Conservation (phyloP, 30 jellyfish, hydroid and myxozoan genomes). For the Aurelia sp. region DNA sequence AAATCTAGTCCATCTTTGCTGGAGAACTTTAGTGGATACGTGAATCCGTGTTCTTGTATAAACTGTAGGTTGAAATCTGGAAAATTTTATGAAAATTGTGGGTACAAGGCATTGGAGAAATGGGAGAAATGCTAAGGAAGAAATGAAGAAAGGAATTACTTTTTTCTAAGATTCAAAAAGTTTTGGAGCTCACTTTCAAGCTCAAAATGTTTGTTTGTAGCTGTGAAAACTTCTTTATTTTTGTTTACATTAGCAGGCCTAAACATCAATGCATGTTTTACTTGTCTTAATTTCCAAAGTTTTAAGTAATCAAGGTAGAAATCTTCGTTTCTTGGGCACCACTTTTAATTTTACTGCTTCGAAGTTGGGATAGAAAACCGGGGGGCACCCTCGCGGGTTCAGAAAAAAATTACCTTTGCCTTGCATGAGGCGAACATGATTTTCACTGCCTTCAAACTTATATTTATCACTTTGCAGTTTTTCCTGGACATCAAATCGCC, state of each 20-base stretch:
- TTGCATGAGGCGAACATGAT: slow-evolving; percentile 64
- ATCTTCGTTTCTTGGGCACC: too few relatives aligned
- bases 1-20: slow-evolving; percentile 86
- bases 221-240: too few relatives aligned
- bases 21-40: slow-evolving; percentile 68
- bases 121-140: not conserved
- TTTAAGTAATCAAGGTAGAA: too few relatives aligned
- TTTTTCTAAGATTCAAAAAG: too few relatives aligned
- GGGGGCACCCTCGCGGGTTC: slow-evolving; percentile 49
- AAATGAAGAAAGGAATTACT: not conserved
- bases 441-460: slow-evolving; percentile 54
- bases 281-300: too few relatives aligned
- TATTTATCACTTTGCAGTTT: slow-evolving; percentile 83
- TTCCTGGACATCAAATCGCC: slow-evolving; percentile 91
- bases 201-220: too few relatives aligned
- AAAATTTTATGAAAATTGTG: not conserved
- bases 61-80: slow-evolving; percentile 86
- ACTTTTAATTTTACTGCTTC: too few relatives aligned
- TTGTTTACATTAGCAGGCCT: too few relatives aligned
- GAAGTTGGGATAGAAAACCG: slow-evolving; percentile 36
- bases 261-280: too few relatives aligned
- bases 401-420: slow-evolving; percentile 73
- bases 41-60: slow-evolving; percentile 93
- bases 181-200: too few relatives aligned
- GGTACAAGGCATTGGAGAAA: not conserved